Evolutionary conservation across 92 coral and sea anemone genomes (phyloP).

Genomic region (Parazoanthus atlanticus): DNA sequence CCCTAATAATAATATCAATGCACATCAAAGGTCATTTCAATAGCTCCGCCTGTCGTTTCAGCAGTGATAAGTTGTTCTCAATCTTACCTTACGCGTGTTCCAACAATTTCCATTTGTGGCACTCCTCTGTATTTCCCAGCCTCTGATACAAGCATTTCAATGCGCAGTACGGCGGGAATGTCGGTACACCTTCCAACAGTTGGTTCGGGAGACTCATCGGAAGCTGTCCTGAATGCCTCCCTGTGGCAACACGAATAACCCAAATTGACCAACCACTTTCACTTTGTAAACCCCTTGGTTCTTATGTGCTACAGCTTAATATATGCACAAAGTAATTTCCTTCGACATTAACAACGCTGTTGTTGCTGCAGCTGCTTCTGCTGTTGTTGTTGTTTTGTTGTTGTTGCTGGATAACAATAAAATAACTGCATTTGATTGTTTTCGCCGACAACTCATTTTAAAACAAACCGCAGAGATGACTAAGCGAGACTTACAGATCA

Average conservation of each 20-base stretch:
- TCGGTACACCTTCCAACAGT: constrained; percentile 39
- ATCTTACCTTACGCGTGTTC: constrained; percentile 79
- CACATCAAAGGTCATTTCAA: neutral
- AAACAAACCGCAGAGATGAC: too few relatives aligned
- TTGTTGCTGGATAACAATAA: too few relatives aligned
- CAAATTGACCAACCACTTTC: neutral
- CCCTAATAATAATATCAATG: neutral
- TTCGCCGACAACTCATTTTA: too few relatives aligned
- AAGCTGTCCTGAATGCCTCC: neutral
- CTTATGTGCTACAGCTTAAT: too few relatives aligned
- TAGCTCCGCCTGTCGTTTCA: neutral
- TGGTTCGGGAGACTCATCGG: neutral
- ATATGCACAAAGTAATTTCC: too few relatives aligned
- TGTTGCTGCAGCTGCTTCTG: neutral
- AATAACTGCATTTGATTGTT: too few relatives aligned
- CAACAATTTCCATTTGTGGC: constrained; percentile 86
- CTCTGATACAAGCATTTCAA: constrained; percentile 82
- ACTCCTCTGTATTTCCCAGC: constrained; percentile 83
- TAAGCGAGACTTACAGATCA: too few relatives aligned
- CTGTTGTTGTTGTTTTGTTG: too few relatives aligned
- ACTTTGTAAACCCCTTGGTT: neutral
- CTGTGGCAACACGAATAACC: neutral
- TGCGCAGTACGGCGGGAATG: constrained; percentile 42
- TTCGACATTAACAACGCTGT: too few relatives aligned
- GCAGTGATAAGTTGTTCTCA: neutral